Evolutionary conservation across 1,140 invertebrate species (phyloP), one percentile per base, ranked within the genome.

Genomic region (Rhagoletis zephyria): DNA sequence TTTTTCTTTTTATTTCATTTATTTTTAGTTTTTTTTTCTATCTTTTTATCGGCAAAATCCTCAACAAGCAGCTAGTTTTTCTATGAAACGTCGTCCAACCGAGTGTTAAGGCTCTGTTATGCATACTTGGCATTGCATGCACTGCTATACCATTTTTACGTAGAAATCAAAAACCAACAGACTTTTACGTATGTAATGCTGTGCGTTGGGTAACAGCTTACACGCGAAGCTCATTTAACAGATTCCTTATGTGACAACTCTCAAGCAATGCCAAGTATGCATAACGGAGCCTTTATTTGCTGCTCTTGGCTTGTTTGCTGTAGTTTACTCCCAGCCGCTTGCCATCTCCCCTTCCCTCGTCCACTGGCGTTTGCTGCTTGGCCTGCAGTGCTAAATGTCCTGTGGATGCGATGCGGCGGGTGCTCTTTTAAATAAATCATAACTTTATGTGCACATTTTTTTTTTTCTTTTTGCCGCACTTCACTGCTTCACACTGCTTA

Each of bases 351-450:
- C 30, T 30, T 30, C 30, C n/a, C 12, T 63, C n/a, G 0, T 63
- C n/a, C 9, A 14, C 61, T n/a, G n/a, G 30, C 12, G 4, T 16
- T 9, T 63, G 12, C 12, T n/a, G 61, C 61, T 1, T 2, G 12
- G n/a, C n/a, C 61, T 63, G 12, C n/a, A 63, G n/a, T 14, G 61
- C 61, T 63, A 63, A 63, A 63, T n/a, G 61, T 63, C 12, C 61
- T 63, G 61, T 63, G 61, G 51, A 1, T 63, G 61, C 30, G 30
- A 30, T 30, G 61, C 12, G n/a, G 30, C 12, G n/a, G n/a, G 61
- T 63, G 74, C 51, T 19, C 45, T 81, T 81, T 81, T 81, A 81
- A 81, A 81, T 81, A 81, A 81, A 81, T 81, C 74, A 81, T 81
- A 81, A 81, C 74, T 81, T 81, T 74, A 45, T 74, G 42, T 74